Evolutionary conservation across 2,888 invertebrate genomes (phyloP), one percentile per base, ranked within the genome.

Genomic region (Neuroscelio doddi): DNA sequence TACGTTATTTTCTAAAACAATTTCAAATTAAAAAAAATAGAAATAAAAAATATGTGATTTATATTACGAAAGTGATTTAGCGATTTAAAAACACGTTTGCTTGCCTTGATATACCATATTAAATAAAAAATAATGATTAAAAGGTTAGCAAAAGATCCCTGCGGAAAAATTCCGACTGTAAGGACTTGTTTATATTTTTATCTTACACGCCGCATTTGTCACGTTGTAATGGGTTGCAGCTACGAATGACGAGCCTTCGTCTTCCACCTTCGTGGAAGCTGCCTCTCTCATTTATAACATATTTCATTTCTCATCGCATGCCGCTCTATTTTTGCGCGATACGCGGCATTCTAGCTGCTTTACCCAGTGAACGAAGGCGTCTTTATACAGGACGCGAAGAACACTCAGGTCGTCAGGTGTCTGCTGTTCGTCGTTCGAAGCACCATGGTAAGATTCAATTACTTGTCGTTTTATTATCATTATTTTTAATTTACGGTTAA

Each of bases 271-370:
- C 53, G 64, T 61, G 58, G 53, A 72, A 71, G 66, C 71, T 59
- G 66, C 58, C 53, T 59, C 27, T 45, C 70, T 62, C 74, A 79
- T 78, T 83, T 83, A 82, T 83, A 83, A 82, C 80, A 82, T 81
- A 82, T 84, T 83, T 83, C 83, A 84, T 83, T 84, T 84, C 83
- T 81, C 82, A 78, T 71, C 75, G 71, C 68, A 58, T 64, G 55
- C 66, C 74, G 72, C 80, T 79, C 80, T 81, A 81, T 82, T 82
- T 81, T 82, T 74, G 80, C 74, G 70, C 76, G 62, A 69, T 73
- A 71, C 61, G 68, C 71, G 67, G 65, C 70, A 82, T 84, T 84
- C 83, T 83, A 83, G 83, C 83, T 82, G 83, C 70, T 83, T 83
- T 77, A 76, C 72, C 75, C 74, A 68, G 69, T 66, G 68, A 62